These are phyloP conservation scores for Parochlus steinenii DNA, from an alignment of 2,888 invertebrate genomes.

Conservation along the genomic window DNA sequence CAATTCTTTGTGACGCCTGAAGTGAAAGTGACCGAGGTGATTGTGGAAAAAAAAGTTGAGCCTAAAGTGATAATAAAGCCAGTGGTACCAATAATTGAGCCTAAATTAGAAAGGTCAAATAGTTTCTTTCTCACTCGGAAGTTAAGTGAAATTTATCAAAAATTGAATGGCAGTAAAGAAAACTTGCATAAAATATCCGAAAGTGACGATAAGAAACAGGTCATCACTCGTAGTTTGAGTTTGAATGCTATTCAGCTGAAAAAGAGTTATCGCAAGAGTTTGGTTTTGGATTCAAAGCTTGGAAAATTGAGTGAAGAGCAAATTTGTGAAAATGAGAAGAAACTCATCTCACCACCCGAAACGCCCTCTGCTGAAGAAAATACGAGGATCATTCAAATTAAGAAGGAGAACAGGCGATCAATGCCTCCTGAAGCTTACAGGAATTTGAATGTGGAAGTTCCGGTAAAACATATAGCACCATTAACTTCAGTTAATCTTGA, in stretches of 20 bases:
- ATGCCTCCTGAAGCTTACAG: conserved; percentile 5
- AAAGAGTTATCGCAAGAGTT: conserved; percentile 23
- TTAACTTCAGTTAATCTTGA: too few relatives aligned
- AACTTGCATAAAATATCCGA: conserved; percentile 21
- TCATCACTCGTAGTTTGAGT: conserved; percentile 23
- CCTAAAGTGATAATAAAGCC: too few relatives aligned
- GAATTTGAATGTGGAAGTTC: conserved; percentile 1
- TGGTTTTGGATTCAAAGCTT: conserved; percentile 25
- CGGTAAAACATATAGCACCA: too few relatives aligned
- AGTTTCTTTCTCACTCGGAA: conserved; percentile 27
- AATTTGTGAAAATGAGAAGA: conserved; percentile 5
- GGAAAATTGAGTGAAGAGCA: conserved; percentile 28
- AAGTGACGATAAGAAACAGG: not conserved
- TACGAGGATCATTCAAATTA: conserved; percentile 1
- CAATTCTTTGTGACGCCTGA: too few relatives aligned
- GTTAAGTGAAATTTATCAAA: conserved; percentile 24
- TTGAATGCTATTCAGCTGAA: conserved; percentile 26
- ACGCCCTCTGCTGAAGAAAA: not conserved
- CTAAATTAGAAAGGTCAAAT: conserved; percentile 28
- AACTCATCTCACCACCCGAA: not conserved
- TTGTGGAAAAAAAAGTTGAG: too few relatives aligned
- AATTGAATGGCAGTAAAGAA: conserved; percentile 28
- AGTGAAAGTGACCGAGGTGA: too few relatives aligned
- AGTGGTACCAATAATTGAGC: too few relatives aligned
- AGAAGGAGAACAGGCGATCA: conserved; percentile 3